Percentiles rank a stretch among this genome's conserved stretches.
phyloP scores from a whole-genome alignment of 2,888 invertebrate species.

The Dione juno region DNA sequence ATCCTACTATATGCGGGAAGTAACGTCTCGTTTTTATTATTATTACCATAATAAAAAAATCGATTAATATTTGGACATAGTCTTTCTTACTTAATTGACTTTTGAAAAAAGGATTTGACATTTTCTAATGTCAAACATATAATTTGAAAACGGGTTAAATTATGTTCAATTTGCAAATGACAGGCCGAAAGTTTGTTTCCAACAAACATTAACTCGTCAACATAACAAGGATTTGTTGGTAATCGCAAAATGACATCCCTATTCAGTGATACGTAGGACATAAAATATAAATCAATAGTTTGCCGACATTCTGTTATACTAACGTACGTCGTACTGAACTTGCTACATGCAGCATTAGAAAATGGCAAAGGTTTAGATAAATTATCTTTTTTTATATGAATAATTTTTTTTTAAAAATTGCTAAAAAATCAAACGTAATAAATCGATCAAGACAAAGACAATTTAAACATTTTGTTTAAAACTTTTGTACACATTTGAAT shows the following conservation, averaged over 20 bases:
- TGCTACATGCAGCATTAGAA: constrained; percentile 28
- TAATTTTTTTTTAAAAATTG: background rate
- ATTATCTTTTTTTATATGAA: constrained; percentile 52
- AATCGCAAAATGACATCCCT: constrained; percentile 31
- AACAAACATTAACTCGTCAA: constrained; percentile 30
- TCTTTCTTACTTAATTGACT: too few species aligned
- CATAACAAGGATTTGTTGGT: constrained; percentile 27
- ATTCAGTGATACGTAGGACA: constrained; percentile 29
- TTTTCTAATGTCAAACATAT: background rate
- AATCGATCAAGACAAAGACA: too few species aligned
- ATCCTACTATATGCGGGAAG: too few species aligned
- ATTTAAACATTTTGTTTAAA: too few species aligned
- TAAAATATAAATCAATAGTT: constrained; percentile 13
- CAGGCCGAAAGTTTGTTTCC: constrained; percentile 21
- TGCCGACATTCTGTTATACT: constrained; percentile 20
- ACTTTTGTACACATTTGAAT: constrained; percentile 23
- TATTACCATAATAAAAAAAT: too few species aligned
- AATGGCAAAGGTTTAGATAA: constrained; percentile 41
- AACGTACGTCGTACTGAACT: constrained; percentile 24
- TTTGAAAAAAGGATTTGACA: constrained; percentile 6
- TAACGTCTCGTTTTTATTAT: too few species aligned
- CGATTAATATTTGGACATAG: too few species aligned
- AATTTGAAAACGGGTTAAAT: constrained; percentile 6
- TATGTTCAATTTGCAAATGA: constrained; percentile 15
- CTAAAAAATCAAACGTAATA: background rate